phyloP scores from a whole-genome alignment of 92 coral and sea anemone species.

The Parazoanthus darwini region DNA sequence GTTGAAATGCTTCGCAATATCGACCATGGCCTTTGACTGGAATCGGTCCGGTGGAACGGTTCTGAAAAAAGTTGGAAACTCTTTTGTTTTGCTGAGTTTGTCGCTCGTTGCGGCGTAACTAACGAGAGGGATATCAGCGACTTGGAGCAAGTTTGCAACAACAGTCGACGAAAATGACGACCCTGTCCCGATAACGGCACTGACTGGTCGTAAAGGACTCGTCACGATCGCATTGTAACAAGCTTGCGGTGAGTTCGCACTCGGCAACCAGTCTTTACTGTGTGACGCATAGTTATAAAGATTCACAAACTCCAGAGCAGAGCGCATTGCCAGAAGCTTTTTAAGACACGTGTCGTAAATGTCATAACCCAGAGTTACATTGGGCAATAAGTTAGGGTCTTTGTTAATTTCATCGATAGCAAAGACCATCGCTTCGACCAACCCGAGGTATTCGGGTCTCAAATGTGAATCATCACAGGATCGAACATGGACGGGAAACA shows the following conservation, averaged over 20 bases:
- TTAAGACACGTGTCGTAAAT: conserved; percentile 73
- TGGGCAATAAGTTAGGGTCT: conserved; percentile 64
- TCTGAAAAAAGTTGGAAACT: conserved; percentile 84
- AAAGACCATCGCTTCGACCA: conserved; percentile 91
- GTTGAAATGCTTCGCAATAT: conserved; percentile 70
- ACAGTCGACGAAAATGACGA: conserved; percentile 68
- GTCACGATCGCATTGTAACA: conserved; percentile 31
- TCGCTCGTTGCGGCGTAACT: conserved; percentile 95
- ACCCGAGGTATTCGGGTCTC: conserved; percentile 64
- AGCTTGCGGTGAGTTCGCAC: conserved; percentile 20
- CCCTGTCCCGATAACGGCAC: conserved; percentile 77
- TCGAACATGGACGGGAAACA: conserved; percentile 86
- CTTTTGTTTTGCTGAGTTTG: conserved; percentile 71
- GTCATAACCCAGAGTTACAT: conserved; percentile 78
- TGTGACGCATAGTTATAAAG: conserved; percentile 56
- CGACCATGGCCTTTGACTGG: conserved; percentile 85
- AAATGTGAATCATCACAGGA: conserved; percentile 48
- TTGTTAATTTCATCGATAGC: conserved; percentile 80
- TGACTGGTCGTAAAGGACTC: conserved; percentile 45
- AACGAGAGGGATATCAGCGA: conserved; percentile 81
- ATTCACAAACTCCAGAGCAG: conserved; percentile 76
- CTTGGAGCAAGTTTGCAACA: conserved; percentile 74
- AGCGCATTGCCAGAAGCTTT: conserved; percentile 71
- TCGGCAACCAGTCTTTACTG: background rate
- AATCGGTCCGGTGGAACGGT: conserved; percentile 92